Base-by-base conservation (phyloP, 2,797 vertebrate species). In the Avahi laniger region DNA sequence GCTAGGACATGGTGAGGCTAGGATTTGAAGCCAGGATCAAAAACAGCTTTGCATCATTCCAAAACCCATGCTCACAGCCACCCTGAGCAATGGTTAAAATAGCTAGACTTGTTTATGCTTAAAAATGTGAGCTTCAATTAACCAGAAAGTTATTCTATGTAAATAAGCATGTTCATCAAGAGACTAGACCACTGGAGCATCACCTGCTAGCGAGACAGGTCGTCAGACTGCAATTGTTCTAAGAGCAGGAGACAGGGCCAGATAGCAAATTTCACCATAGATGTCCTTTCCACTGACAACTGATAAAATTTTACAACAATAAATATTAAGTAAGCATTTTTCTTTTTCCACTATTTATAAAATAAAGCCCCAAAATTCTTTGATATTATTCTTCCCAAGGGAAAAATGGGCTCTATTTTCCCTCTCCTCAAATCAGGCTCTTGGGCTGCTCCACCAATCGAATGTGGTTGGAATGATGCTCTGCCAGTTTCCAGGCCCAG, bases 391-490 rank as follows among this genome's bases (percentile, higher is more conserved):
- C 26, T 84, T 95, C 41, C 61, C 8, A 80, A 92, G 69, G 7
- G 63, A 91, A 78, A 48, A 15, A 33, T 5, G 26, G 22, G 17
- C 22, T 67, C 15, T 28, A 35, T n/a, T 30, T 87, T 5, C 35
- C 35, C 70, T 65, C 13, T 65, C 28, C 17, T 73, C 24, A 57
- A 70, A 70, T 5, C 26, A 28, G 35, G 20, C 28, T 35, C 73
- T 46, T 28, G 28, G 15, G 30, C 50, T 72, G 11, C 13, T 28
- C 38, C 28, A 82, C 24, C 41, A 57, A 18, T 4, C 7, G 18
- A 65, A 73, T 1, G 2, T 0, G 12, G 48, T 7, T 0, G 15
- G 46, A 78, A 20, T 2, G 9, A 5, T 2, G 35, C 4, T 33
- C 9, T 6, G 38, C 1, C 10, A 7, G 46, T 20, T 57, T 67